Conservation (phyloP, 2,797 vertebrate species). For the Erpetoichthys calabaricus region DNA sequence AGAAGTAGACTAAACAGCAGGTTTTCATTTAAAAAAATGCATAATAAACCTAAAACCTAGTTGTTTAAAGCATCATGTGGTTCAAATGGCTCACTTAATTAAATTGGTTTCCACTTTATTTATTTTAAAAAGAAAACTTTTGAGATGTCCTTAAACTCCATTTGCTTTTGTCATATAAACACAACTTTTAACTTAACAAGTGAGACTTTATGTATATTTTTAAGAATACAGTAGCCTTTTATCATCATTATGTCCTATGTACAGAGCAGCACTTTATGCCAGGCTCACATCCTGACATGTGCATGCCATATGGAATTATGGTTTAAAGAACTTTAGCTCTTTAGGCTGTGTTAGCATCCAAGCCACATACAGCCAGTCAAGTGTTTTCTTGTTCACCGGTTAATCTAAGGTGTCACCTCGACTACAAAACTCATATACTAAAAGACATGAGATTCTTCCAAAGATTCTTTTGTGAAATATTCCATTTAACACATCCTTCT, state of each 20-base stretch:
- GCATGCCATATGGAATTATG: slow-evolving; percentile 44
- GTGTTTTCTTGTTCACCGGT: slow-evolving; percentile 37
- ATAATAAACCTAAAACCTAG: too few relatives aligned
- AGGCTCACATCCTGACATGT: slow-evolving; percentile 24
- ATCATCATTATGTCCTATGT: too few relatives aligned
- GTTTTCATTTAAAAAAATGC: too few relatives aligned
- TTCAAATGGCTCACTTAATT: too few relatives aligned
- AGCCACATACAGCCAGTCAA: slow-evolving; percentile 47
- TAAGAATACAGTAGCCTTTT: too few relatives aligned
- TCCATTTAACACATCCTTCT: slow-evolving; percentile 27
- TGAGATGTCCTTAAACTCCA: background rate
- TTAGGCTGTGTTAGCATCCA: slow-evolving; percentile 48
- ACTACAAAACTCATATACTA: slow-evolving; percentile 37
- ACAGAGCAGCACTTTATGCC: background rate
- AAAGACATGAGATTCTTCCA: slow-evolving; percentile 36
- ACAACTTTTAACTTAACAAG: background rate
- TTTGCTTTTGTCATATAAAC: background rate
- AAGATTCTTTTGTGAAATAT: slow-evolving; percentile 18
- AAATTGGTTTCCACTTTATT: background rate
- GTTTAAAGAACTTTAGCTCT: slow-evolving; percentile 22
- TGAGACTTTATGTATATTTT: slow-evolving; percentile 1
- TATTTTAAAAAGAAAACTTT: slow-evolving; percentile 1
- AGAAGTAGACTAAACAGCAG: too few relatives aligned
- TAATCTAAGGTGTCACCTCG: slow-evolving; percentile 47
- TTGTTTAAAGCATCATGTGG: too few relatives aligned